phyloP scores from a whole-genome alignment of 2,113 vertebrate genomes.

The Mirounga angustirostris region DNA sequence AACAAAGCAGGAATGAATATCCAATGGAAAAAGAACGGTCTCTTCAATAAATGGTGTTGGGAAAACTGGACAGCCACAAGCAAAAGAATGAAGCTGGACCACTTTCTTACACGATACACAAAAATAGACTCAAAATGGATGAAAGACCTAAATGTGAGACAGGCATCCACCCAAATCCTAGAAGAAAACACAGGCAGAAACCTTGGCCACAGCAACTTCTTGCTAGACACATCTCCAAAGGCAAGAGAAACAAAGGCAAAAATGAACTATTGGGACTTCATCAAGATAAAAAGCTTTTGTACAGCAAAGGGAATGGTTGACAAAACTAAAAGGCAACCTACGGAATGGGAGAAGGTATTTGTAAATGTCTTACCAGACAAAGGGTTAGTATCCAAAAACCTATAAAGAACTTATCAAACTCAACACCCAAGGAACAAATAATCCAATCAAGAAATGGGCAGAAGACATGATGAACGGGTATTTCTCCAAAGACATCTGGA shows the following conservation, averaged over 20 bases:
- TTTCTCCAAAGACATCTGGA: background rate
- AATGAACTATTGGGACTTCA: background rate
- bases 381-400: background rate
- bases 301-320: background rate
- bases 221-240: background rate
- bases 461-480: background rate
- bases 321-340: background rate
- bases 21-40: background rate
- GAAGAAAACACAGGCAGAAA: background rate
- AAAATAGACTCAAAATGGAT: background rate
- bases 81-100: background rate
- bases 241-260: background rate
- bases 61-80: background rate
- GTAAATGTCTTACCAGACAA: background rate
- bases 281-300: background rate
- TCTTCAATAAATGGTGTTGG: background rate
- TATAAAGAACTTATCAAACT: background rate
- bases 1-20: background rate
- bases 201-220: background rate
- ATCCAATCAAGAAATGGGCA: background rate
- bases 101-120: background rate
- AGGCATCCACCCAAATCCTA: background rate
- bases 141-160: background rate
- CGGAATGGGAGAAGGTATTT: background rate
- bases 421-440: background rate